phyloP scores from a whole-genome alignment of 1,140 invertebrate species.

The Cryptotermes secundus region DNA sequence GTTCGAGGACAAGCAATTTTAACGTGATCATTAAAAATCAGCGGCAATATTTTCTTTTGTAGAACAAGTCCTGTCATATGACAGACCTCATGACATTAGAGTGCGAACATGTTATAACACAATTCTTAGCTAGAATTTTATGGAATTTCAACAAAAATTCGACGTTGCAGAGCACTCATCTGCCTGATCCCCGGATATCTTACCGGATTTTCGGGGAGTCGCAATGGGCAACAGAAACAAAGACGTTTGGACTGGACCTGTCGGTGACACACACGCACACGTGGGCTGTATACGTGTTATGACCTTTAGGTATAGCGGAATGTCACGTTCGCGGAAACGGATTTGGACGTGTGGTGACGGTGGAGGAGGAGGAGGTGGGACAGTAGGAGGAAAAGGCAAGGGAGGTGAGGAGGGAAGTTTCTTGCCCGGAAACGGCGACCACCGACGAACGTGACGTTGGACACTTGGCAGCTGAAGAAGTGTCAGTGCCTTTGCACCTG shows the following conservation, averaged over 20 bases:
- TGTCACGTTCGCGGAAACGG: conserved; percentile 6
- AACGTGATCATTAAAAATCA: too few species aligned
- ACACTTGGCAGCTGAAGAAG: neutral
- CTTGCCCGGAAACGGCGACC: conserved; percentile 2
- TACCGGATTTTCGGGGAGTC: neutral
- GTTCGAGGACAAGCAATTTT: too few species aligned
- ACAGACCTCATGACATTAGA: too few species aligned
- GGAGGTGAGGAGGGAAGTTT: neutral
- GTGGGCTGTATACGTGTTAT: neutral
- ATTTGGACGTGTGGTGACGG: neutral
- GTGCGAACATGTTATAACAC: too few species aligned
- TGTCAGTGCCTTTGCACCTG: neutral
- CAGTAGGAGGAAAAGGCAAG: neutral
- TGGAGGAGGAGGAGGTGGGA: neutral
- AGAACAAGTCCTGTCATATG: too few species aligned
- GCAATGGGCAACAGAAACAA: neutral
- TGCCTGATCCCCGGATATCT: neutral
- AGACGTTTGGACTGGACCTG: neutral
- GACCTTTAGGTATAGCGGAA: neutral
- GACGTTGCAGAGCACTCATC: too few species aligned
- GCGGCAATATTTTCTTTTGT: too few species aligned
- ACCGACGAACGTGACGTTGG: neutral
- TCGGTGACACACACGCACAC: neutral
- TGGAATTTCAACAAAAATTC: too few species aligned
- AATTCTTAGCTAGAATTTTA: too few species aligned